A percentile compares a stretch with the other conserved stretches of the same genome.
Conservation (phyloP, 2,797 vertebrate species). For the Miichthys miiuy region DNA sequence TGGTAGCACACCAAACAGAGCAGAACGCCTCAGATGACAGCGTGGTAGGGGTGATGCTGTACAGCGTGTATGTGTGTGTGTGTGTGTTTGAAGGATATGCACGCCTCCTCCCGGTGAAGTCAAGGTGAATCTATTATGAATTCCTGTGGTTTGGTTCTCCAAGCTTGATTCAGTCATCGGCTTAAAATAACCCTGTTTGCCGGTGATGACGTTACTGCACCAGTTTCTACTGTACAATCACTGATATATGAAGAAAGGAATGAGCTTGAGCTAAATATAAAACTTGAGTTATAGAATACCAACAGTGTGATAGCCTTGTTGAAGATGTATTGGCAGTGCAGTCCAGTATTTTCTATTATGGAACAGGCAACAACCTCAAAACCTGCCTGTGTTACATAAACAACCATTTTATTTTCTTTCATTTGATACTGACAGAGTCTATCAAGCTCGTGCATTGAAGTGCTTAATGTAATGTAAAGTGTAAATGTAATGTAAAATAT, state of each 20-base stretch:
- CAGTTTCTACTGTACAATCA: background rate
- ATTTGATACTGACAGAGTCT: background rate
- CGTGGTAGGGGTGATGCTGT: conserved; percentile 17
- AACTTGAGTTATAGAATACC: background rate
- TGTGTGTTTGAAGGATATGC: background rate
- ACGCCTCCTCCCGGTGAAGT: conserved; percentile 13
- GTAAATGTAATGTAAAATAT: background rate
- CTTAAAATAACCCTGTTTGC: conserved; percentile 39
- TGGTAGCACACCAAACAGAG: conserved; percentile 43
- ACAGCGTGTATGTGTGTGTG: conserved; percentile 6
- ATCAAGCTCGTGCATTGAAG: too few relatives aligned
- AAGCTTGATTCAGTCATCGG: conserved; percentile 18
- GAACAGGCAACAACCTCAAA: background rate
- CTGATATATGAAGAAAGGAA: background rate
- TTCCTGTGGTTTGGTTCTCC: conserved; percentile 23
- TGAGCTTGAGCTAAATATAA: background rate
- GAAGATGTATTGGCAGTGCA: background rate
- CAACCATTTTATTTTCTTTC: background rate
- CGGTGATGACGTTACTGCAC: background rate
- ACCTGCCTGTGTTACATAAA: background rate
- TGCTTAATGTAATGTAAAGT: too few relatives aligned
- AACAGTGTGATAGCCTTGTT: background rate
- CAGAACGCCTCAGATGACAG: conserved; percentile 51
- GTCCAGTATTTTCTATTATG: background rate
- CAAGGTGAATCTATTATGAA: conserved; percentile 60